phyloP scores from a whole-genome alignment of 2,888 invertebrate species.

The Auanema freiburgensis region DNA sequence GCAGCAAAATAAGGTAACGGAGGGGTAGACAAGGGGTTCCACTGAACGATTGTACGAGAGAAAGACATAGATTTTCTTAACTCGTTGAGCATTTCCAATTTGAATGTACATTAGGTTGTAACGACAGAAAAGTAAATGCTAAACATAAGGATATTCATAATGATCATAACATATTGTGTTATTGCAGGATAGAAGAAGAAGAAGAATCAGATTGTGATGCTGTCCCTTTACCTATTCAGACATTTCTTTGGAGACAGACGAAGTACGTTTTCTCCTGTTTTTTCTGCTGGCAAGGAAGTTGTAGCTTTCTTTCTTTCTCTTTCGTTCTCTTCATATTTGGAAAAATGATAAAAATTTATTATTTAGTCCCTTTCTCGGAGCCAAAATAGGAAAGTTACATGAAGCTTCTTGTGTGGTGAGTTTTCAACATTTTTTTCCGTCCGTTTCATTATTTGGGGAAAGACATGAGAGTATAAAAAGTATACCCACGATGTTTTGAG shows the following conservation, averaged over 20 bases:
- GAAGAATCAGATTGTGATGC: slow-evolving; percentile 72
- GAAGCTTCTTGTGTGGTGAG: slow-evolving; percentile 94
- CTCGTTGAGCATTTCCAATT: too few relatives aligned
- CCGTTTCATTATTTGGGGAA: background rate
- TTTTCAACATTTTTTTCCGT: slow-evolving; percentile 1
- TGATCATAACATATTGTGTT: background rate
- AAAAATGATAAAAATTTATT: slow-evolving; percentile 1
- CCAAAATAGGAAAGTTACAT: slow-evolving; percentile 90
- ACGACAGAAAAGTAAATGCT: too few relatives aligned
- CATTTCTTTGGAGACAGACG: slow-evolving; percentile 94
- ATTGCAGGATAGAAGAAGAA: slow-evolving; percentile 52
- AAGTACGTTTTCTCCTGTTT: slow-evolving; percentile 68
- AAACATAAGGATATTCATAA: too few relatives aligned
- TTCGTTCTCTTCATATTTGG: too few relatives aligned
- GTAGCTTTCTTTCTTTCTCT: background rate
- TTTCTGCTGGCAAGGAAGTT: slow-evolving; percentile 5
- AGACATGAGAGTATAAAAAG: background rate
- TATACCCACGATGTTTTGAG: background rate
- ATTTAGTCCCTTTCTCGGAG: slow-evolving; percentile 87
- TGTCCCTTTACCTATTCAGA: slow-evolving; percentile 91
- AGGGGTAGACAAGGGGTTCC: too few relatives aligned
- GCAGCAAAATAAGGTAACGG: too few relatives aligned
- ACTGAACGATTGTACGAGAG: too few relatives aligned
- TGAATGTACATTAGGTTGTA: too few relatives aligned
- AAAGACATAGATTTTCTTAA: too few relatives aligned